Evolutionary conservation across 1,140 invertebrate species (phyloP).

Genomic region (Drosophila nikananu): DNA sequence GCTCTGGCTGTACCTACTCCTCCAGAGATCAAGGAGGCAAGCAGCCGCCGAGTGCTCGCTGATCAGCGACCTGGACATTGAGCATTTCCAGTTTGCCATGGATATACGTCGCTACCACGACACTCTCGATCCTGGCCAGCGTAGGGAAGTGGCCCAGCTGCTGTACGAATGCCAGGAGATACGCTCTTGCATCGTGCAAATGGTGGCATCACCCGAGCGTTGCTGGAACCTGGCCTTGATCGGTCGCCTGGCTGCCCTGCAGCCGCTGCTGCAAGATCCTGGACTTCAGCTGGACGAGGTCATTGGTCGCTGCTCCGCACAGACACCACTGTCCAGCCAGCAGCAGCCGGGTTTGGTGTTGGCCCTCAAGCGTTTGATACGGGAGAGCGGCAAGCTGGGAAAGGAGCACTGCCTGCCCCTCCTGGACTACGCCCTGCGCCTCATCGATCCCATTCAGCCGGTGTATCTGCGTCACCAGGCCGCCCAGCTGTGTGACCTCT

Average conservation of each 20-base stretch:
- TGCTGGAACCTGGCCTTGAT: constrained; percentile 26
- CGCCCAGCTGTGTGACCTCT: constrained; percentile 27
- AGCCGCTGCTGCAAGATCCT: constrained; percentile 16
- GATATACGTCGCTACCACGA: constrained; percentile 25
- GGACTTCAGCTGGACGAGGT: neutral
- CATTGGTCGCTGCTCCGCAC: neutral
- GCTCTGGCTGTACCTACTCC: constrained; percentile 39
- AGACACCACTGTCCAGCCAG: neutral
- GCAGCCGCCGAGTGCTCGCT: neutral
- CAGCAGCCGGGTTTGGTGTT: constrained; percentile 51
- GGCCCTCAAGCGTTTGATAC: constrained; percentile 23
- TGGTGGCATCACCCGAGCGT: neutral
- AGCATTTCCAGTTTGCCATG: constrained; percentile 47
- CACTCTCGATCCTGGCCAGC: neutral
- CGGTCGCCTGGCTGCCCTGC: constrained; percentile 23
- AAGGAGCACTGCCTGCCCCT: constrained; percentile 14
- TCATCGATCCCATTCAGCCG: constrained; percentile 25
- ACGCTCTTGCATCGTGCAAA: constrained; percentile 22
- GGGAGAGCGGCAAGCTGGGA: neutral
- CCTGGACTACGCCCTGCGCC: constrained; percentile 27
- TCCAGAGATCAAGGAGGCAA: constrained; percentile 10
- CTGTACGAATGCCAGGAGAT: constrained; percentile 20
- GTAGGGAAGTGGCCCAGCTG: neutral
- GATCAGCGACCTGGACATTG: constrained; percentile 41
- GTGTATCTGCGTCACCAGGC: constrained; percentile 50